Evolutionary conservation across 2,888 invertebrate genomes (phyloP), one percentile per base, ranked within the genome.

Genomic region (Lasioglossum vierecki): DNA sequence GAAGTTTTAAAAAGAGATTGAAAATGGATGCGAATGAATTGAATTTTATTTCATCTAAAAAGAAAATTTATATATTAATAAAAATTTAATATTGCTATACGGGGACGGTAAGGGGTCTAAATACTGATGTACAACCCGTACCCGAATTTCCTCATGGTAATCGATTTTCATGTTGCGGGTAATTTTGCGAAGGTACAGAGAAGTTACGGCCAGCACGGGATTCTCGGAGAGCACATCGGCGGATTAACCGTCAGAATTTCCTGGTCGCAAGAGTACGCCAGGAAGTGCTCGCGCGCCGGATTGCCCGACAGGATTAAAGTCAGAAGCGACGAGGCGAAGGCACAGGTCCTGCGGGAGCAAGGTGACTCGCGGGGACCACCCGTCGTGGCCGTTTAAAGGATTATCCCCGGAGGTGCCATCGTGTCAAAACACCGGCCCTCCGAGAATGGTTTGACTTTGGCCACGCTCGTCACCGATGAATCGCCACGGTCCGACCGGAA

Each of bases 401-500:
- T 94, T 94, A 94, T 92, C 94, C 91, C 88, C 87, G 76, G 91
- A 93, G 93, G 93, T 94, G 92, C 93, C 92, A 88, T 92, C 92
- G 92, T 94, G 94, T 94, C 94, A 95, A 94, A 95, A 94, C 94
- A 94, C 85, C 89, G 83, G 88, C 84, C 89, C 89, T 86, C 82
- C 85, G n/a, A 88, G 88, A 88, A 90, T 92, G 88, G 90, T 84
- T 93, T 94, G 93, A 93, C 94, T 94, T 92, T 85, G 84, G 39
- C 22, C 11, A 80, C 84, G 80, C 78, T 75, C 46, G 46, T 53
- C 44, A 60, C 30, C 73, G 13, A 15, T 13, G 39, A 77, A 82
- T 68, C 49, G 68, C 46, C 35, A 70, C 39, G 30, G 60, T 26
- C 15, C 13, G 46, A 18, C 18, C 30, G 60, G 46, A 63, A n/a